These are phyloP conservation scores for Corythaeola cristata DNA, from an alignment of 2,113 vertebrate species.

Conservation along the genomic window DNA sequence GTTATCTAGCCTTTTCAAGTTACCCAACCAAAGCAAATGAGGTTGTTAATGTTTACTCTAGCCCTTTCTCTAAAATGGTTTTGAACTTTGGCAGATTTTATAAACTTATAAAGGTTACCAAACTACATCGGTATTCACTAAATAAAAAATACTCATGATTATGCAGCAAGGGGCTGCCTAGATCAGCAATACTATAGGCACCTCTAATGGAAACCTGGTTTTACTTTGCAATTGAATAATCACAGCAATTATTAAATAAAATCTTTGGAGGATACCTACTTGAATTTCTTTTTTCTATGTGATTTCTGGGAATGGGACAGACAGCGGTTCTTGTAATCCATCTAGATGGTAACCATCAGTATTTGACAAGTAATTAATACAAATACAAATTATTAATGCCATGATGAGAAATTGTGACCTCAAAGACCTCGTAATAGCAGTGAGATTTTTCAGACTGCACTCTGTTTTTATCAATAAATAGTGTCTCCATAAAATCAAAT, in stretches of 20 bases:
- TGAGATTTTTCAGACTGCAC: background rate
- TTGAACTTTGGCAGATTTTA: slow-evolving; percentile 67
- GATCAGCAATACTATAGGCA: background rate
- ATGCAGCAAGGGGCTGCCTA: background rate
- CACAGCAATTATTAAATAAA: background rate
- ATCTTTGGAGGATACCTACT: background rate
- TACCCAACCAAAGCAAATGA: slow-evolving; percentile 62
- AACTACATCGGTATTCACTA: slow-evolving; percentile 40
- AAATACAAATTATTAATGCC: slow-evolving; percentile 35
- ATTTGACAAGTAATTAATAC: slow-evolving; percentile 45
- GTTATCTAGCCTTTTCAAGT: slow-evolving; percentile 68
- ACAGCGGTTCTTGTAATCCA: background rate
- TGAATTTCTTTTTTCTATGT: background rate
- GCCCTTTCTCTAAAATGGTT: slow-evolving; percentile 52
- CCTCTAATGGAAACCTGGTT: background rate
- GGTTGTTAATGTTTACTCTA: slow-evolving; percentile 79
- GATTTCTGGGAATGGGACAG: background rate
- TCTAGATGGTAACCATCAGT: background rate
- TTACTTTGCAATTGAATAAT: slow-evolving; percentile 1
- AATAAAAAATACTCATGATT: slow-evolving; percentile 31
- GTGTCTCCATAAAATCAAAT: background rate
- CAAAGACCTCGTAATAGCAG: background rate
- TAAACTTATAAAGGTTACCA: slow-evolving; percentile 47
- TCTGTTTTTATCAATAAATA: background rate
- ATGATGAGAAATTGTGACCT: slow-evolving; percentile 12